A percentile compares a stretch with the other conserved stretches of the same genome.
These are phyloP conservation scores for Phyllostomus hastatus DNA, from an alignment of 2,113 vertebrate genomes.

Conservation along the genomic window DNA sequence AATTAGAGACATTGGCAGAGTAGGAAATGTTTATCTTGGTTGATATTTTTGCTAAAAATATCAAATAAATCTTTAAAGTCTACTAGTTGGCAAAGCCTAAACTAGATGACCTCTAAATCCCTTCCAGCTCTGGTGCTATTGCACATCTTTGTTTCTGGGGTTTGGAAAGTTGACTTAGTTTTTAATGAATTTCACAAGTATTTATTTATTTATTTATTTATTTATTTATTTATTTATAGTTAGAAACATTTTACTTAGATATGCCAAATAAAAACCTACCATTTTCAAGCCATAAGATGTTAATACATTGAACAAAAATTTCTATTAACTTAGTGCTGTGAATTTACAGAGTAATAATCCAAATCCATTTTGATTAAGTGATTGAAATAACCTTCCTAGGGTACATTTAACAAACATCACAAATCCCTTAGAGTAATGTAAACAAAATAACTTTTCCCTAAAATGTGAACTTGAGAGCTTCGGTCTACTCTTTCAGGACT, in stretches of 20 bases:
- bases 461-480: conserved; percentile 80
- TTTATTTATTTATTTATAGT: conserved; percentile 55
- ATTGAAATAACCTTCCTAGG: conserved; percentile 81
- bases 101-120: not conserved
- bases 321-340: conserved; percentile 83
- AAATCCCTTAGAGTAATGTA: conserved; percentile 88
- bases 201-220: not conserved
- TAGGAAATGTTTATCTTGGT: not conserved
- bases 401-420: conserved; percentile 84
- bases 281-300: conserved; percentile 83
- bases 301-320: conserved; percentile 85
- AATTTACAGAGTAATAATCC: conserved; percentile 82
- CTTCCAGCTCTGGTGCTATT: not conserved
- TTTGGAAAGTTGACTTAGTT: not conserved
- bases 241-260: conserved; percentile 89
- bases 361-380: conserved; percentile 81
- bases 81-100: not conserved
- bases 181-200: not conserved
- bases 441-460: conserved; percentile 87
- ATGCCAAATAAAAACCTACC: conserved; percentile 86
- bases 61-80: not conserved
- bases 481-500: conserved; percentile 89
- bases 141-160: not conserved
- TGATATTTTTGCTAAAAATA: not conserved
- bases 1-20: not conserved